A percentile compares a stretch with the other conserved stretches of the same genome.
These are phyloP conservation scores for Eilema depressum DNA, from an alignment of 2,888 invertebrate genomes.

Conservation along the genomic window DNA sequence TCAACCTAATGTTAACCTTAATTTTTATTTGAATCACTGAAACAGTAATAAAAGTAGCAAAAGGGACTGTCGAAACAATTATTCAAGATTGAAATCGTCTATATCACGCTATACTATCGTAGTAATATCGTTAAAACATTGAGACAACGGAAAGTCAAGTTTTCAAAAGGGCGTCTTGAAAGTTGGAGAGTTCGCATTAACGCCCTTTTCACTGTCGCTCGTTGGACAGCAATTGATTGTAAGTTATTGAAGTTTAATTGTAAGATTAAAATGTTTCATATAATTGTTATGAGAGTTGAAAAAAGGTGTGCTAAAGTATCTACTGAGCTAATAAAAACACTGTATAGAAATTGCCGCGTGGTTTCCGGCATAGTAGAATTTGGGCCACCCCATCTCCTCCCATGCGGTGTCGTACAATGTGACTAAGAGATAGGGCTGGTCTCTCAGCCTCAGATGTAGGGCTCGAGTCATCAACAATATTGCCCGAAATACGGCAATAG, in stretches of 20 bases:
- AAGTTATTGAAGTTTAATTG: conserved; percentile 18
- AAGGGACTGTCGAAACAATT: not conserved
- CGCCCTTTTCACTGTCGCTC: conserved; percentile 23
- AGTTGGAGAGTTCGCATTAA: conserved; percentile 31
- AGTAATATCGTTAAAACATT: conserved; percentile 22
- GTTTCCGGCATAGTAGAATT: too few species aligned
- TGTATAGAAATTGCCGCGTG: too few species aligned
- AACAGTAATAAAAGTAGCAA: not conserved
- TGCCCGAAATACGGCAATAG: too few species aligned
- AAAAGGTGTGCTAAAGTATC: not conserved
- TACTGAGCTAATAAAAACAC: not conserved
- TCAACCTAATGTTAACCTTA: too few species aligned
- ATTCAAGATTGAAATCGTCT: not conserved
- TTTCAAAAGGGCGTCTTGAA: conserved; percentile 31
- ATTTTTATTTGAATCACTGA: too few species aligned
- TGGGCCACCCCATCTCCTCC: too few species aligned
- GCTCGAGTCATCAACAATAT: too few species aligned
- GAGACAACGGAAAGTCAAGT: conserved; percentile 26
- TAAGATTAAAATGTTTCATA: not conserved
- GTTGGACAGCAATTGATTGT: conserved; percentile 17
- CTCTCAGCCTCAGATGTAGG: too few species aligned
- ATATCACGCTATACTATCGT: not conserved
- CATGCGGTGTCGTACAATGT: too few species aligned
- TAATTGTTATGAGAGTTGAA: too few species aligned
- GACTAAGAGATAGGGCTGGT: too few species aligned